These are phyloP conservation scores for Dinoponera quadriceps DNA, from an alignment of 1,140 invertebrate species.

Conservation along the genomic window DNA sequence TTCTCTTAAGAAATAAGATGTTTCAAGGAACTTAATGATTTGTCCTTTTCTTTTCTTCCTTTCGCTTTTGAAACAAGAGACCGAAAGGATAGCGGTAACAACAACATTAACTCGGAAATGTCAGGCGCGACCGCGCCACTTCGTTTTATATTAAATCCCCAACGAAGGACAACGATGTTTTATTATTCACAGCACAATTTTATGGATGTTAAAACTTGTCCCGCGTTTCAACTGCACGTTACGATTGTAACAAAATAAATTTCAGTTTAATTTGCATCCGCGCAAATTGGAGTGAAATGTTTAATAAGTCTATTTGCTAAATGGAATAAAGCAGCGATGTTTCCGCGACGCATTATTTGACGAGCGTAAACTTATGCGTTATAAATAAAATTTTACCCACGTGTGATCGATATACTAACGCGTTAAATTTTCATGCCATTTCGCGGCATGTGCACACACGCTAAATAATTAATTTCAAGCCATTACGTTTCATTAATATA, in stretches of 20 bases:
- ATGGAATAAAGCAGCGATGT: slow-evolving; percentile 24
- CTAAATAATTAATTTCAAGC: slow-evolving; percentile 35
- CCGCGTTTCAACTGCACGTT: slow-evolving; percentile 7
- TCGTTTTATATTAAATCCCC: neutral
- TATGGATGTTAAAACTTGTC: slow-evolving; percentile 7
- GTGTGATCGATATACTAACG: neutral
- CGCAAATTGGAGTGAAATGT: slow-evolving; percentile 30
- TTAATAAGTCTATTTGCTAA: slow-evolving; percentile 37
- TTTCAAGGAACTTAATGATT: too few species aligned
- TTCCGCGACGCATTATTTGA: slow-evolving; percentile 31
- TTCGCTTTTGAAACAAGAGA: too few species aligned
- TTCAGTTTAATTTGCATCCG: slow-evolving; percentile 36
- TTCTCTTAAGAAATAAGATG: too few species aligned
- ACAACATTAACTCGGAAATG: too few species aligned
- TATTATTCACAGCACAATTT: neutral
- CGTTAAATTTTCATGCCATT: slow-evolving; percentile 6
- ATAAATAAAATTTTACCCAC: slow-evolving; percentile 10
- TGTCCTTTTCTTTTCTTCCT: too few species aligned
- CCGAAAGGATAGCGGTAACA: too few species aligned
- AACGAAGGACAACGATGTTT: slow-evolving; percentile 18
- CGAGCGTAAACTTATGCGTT: neutral
- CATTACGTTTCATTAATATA: slow-evolving; percentile 1
- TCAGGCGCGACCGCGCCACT: neutral
- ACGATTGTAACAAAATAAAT: slow-evolving; percentile 35
- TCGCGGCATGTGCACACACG: neutral